Percentiles rank a stretch among this genome's conserved stretches.
Conservation (phyloP, 2,113 vertebrate species). For the Monopterus albus region DNA sequence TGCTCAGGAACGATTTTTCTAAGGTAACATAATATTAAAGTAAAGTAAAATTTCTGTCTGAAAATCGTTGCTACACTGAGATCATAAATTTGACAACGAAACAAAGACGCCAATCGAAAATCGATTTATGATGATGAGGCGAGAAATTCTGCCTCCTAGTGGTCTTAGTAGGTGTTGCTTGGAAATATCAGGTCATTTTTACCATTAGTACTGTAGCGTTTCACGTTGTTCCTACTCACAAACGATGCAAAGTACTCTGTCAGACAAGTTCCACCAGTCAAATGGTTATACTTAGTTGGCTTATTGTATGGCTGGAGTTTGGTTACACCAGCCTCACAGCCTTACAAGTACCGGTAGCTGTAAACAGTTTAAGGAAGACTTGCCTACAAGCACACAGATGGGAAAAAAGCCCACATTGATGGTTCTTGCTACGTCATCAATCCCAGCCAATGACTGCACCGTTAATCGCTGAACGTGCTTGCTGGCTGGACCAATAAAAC, state of each 20-base stretch:
- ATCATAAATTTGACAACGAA: too few species aligned
- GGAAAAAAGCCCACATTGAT: rapidly evolving
- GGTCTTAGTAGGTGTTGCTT: conserved; percentile 6
- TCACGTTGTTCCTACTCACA: not conserved
- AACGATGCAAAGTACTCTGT: rapidly evolving
- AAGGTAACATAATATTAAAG: too few species aligned
- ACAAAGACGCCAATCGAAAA: too few species aligned
- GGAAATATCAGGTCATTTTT: rapidly evolving
- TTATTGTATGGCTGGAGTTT: too few species aligned
- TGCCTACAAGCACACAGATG: not conserved
- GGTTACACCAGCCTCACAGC: too few species aligned
- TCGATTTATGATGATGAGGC: not conserved
- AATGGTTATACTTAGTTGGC: not conserved
- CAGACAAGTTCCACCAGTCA: too few species aligned
- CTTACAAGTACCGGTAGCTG: too few species aligned
- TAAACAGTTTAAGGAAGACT: not conserved
- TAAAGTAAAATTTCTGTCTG: too few species aligned
- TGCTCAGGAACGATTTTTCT: not conserved
- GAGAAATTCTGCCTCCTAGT: conserved; percentile 50
- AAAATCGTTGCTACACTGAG: too few species aligned
- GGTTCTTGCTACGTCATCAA: not conserved
- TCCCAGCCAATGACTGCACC: conserved; percentile 63
- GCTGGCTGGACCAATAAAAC: conserved; percentile 53
- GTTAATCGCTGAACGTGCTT: not conserved
- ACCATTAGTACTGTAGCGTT: not conserved